Evolutionary conservation across 2,888 invertebrate genomes (phyloP).

Genomic region (Esperia sulphurella): DNA sequence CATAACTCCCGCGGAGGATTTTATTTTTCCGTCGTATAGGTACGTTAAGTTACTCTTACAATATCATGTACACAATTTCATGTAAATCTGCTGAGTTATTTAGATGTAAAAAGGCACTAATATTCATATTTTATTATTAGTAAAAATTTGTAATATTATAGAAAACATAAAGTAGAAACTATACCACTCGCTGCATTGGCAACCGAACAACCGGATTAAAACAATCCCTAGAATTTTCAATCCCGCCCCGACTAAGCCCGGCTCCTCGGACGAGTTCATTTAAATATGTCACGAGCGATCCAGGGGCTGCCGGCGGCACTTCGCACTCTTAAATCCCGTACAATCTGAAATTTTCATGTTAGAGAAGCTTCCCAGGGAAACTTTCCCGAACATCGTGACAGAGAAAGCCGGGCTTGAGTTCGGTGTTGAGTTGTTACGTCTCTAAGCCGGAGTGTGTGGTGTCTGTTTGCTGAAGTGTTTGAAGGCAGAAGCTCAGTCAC

Average conservation of each 20-base stretch:
- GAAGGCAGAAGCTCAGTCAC: neutral
- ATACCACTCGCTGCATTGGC: neutral
- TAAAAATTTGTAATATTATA: too few species aligned
- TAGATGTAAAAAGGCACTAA: too few species aligned
- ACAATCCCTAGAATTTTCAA: constrained; percentile 12
- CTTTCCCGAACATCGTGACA: constrained; percentile 27
- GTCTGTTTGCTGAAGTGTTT: neutral
- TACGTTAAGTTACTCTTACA: too few species aligned
- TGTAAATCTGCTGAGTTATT: too few species aligned
- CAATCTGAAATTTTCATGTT: constrained; percentile 35
- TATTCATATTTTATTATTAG: too few species aligned
- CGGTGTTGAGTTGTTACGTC: neutral
- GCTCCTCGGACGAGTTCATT: constrained; percentile 25
- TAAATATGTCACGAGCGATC: constrained; percentile 33
- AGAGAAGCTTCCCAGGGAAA: constrained; percentile 26
- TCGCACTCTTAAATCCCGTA: constrained; percentile 13
- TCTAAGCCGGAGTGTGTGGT: constrained; percentile 2
- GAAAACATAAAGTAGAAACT: too few species aligned
- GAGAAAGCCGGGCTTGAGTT: constrained; percentile 26
- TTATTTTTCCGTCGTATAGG: too few species aligned
- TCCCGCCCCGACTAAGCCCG: constrained; percentile 18
- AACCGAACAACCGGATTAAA: constrained; percentile 5
- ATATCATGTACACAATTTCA: too few species aligned
- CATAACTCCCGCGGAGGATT: too few species aligned
- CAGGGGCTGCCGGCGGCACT: constrained; percentile 1